Conservation (phyloP, 2,797 vertebrate species). For the Scolopax rusticola region DNA sequence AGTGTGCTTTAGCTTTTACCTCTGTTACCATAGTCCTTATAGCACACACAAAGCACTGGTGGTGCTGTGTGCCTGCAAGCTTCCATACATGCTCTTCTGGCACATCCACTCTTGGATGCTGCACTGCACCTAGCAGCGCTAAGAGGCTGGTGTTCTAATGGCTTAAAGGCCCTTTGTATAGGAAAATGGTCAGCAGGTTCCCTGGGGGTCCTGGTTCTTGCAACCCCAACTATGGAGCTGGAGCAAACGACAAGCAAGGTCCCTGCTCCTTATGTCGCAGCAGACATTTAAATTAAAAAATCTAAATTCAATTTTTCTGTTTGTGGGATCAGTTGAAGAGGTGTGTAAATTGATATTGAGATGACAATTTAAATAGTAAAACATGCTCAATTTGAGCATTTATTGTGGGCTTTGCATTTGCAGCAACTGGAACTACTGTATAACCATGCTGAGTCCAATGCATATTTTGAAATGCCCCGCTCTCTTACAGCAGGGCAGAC, state of each 20-base stretch:
- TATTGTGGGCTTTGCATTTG: background rate
- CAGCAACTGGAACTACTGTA: background rate
- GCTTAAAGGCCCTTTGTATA: background rate
- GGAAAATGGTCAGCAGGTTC: background rate
- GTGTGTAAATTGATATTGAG: background rate
- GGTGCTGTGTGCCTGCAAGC: background rate
- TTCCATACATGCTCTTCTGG: background rate
- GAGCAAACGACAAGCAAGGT: background rate
- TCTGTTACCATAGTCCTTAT: background rate
- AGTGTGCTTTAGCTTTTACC: background rate
- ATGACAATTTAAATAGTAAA: background rate
- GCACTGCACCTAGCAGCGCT: background rate
- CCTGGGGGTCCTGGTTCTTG: background rate
- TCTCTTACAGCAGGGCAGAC: background rate
- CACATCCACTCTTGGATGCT: background rate
- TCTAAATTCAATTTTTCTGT: background rate
- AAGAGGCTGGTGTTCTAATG: background rate
- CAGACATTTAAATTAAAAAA: background rate
- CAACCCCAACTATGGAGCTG: background rate
- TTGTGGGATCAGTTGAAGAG: background rate
- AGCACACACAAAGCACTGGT: background rate
- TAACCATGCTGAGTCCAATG: background rate
- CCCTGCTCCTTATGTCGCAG: background rate
- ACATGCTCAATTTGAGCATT: background rate
- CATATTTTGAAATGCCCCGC: background rate